Evolutionary conservation across 30 jellyfish, hydroid and myxozoan species (phyloP).

Genomic region (Chironex yamaguchii): DNA sequence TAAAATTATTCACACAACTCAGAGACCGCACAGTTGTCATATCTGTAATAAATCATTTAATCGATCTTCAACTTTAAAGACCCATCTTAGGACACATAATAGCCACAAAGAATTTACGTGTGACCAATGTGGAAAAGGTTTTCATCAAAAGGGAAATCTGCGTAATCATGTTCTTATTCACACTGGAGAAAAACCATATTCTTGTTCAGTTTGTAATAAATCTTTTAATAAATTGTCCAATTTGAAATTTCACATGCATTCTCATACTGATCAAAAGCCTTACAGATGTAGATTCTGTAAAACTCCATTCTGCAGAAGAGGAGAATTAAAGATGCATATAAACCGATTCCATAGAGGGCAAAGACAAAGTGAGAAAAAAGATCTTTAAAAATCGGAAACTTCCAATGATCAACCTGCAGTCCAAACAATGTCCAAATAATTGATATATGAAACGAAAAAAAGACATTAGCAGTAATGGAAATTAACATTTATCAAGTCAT

Average conservation of each 20-base stretch:
- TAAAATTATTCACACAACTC: constrained; percentile 91
- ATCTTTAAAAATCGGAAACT: neutral
- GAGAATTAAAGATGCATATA: constrained; percentile 95
- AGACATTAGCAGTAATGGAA: too few relatives aligned
- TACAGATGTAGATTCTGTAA: constrained; percentile 97
- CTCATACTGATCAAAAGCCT: constrained; percentile 97
- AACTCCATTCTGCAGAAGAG: constrained; percentile 85
- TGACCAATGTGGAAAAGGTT: constrained; percentile 90
- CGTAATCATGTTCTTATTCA: constrained; percentile 88
- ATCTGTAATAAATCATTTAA: constrained; percentile 93
- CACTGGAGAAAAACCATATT: constrained; percentile 96
- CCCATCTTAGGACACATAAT: constrained; percentile 93
- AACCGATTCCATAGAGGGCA: neutral
- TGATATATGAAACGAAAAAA: too few relatives aligned
- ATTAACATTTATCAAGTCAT: too few relatives aligned
- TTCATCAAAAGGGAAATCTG: constrained; percentile 94
- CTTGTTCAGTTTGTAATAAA: constrained; percentile 84
- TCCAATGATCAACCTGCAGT: too few relatives aligned
- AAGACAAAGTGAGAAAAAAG: neutral
- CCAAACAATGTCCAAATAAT: too few relatives aligned
- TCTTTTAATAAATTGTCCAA: constrained; percentile 86
- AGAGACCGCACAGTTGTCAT: constrained; percentile 92
- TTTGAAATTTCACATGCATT: constrained; percentile 89
- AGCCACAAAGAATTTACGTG: constrained; percentile 85
- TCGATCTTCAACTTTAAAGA: constrained; percentile 92